Evolutionary conservation across 2,888 invertebrate genomes (phyloP).

Genomic region (Scrobipalpa atriplicella): DNA sequence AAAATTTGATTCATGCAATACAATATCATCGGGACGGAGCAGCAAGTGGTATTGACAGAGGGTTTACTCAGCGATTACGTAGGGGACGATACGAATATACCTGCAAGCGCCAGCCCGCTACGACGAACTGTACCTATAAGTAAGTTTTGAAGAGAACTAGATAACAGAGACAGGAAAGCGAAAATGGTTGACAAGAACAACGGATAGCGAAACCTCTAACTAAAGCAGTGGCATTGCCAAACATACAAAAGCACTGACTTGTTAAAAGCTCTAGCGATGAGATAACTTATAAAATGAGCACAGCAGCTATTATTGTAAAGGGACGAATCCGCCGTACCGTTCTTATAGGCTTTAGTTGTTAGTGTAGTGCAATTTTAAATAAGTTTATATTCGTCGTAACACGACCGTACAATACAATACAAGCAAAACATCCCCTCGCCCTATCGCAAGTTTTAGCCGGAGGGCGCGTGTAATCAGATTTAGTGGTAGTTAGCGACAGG

Average conservation of each 20-base stretch:
- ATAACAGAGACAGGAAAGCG: too few relatives aligned
- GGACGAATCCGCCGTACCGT: too few relatives aligned
- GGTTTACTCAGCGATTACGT: constrained; percentile 35
- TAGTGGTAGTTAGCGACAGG: constrained; percentile 68
- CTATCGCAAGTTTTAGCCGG: constrained; percentile 29
- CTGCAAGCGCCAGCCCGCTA: constrained; percentile 34
- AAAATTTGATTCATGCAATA: constrained; percentile 18
- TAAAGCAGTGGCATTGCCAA: too few relatives aligned
- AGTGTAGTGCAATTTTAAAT: too few relatives aligned
- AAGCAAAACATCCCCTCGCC: constrained; percentile 37
- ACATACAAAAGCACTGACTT: too few relatives aligned
- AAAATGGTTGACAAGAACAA: too few relatives aligned
- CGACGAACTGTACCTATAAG: constrained; percentile 34
- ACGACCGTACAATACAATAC: constrained; percentile 35
- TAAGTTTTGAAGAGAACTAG: too few relatives aligned
- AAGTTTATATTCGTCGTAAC: constrained; percentile 44
- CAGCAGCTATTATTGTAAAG: too few relatives aligned
- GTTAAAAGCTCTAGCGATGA: too few relatives aligned
- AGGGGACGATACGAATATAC: constrained; percentile 36
- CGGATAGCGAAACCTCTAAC: too few relatives aligned
- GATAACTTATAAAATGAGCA: too few relatives aligned
- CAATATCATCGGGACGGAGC: constrained; percentile 9
- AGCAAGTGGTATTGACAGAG: constrained; percentile 28
- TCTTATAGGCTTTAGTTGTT: too few relatives aligned
- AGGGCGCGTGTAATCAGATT: constrained; percentile 66